Conservation (phyloP, 2,797 vertebrate genomes). For the Micrastur ruficollis region DNA sequence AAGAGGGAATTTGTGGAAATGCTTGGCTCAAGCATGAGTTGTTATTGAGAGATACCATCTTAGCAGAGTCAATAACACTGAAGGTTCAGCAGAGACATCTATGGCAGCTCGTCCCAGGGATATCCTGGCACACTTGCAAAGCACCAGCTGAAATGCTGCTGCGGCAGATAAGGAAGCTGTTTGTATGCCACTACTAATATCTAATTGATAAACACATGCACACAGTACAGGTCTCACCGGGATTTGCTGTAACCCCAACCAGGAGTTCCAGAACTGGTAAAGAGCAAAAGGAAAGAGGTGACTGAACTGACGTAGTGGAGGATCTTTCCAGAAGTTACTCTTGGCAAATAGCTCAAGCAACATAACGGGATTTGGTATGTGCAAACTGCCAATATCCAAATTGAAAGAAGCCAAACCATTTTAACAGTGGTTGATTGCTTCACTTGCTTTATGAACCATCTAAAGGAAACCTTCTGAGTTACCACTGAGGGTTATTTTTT, state of each 20-base stretch:
- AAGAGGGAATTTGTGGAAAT: background rate
- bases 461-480: background rate
- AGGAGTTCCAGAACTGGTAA: background rate
- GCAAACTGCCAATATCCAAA: background rate
- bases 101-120: background rate
- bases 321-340: background rate
- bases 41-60: background rate
- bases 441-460: background rate
- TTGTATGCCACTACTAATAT: background rate
- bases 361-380: background rate
- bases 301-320: background rate
- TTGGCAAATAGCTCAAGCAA: background rate
- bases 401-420: background rate
- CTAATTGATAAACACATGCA: background rate
- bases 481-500: background rate
- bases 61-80: background rate
- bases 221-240: background rate
- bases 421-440: background rate
- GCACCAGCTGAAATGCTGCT: slow-evolving; percentile 8
- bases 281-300: background rate
- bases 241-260: background rate
- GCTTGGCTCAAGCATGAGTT: background rate
- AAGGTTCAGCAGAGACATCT: background rate
- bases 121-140: background rate
- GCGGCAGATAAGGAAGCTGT: background rate